Conservation (phyloP, 1,140 invertebrate species). For the Drosophila micromelanica region DNA sequence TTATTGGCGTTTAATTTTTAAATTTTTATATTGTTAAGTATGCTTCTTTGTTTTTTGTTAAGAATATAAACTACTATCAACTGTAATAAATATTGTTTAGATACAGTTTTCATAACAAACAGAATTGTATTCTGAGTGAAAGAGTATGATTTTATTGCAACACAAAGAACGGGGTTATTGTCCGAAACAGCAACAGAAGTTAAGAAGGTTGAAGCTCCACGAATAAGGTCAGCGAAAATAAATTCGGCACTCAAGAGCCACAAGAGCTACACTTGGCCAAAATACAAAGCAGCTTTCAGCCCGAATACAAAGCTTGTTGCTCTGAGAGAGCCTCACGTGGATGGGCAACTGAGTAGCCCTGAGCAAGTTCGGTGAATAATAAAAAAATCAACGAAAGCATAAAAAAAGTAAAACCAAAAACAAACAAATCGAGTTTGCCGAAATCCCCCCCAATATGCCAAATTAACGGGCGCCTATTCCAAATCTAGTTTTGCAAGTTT, state of each 20-base stretch:
- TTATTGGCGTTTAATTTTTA: too few species aligned
- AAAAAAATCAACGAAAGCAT: slow-evolving; percentile 7
- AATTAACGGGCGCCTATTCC: slow-evolving; percentile 16
- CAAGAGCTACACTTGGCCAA: slow-evolving; percentile 41
- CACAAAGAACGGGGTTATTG: slow-evolving; percentile 57
- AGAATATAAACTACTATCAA: background rate
- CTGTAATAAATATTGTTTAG: too few species aligned
- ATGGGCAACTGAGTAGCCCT: slow-evolving; percentile 19
- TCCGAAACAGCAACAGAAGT: slow-evolving; percentile 27
- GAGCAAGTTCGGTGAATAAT: slow-evolving; percentile 17
- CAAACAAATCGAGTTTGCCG: slow-evolving; percentile 35
- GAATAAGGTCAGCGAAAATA: slow-evolving; percentile 63
- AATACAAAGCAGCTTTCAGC: slow-evolving; percentile 6
- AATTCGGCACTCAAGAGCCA: slow-evolving; percentile 37
- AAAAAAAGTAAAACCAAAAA: slow-evolving; percentile 40
- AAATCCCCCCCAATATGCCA: slow-evolving; percentile 39
- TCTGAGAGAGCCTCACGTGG: slow-evolving; percentile 30
- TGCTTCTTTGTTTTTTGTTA: too few species aligned
- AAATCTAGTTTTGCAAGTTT: slow-evolving; percentile 50
- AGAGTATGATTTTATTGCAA: background rate
- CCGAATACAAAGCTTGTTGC: background rate
- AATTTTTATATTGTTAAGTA: too few species aligned
- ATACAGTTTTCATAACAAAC: too few species aligned
- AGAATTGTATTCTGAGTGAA: too few species aligned
- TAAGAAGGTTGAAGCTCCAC: slow-evolving; percentile 19